phyloP scores from a whole-genome alignment of 2,797 vertebrate species.

The Coendou prehensilis region DNA sequence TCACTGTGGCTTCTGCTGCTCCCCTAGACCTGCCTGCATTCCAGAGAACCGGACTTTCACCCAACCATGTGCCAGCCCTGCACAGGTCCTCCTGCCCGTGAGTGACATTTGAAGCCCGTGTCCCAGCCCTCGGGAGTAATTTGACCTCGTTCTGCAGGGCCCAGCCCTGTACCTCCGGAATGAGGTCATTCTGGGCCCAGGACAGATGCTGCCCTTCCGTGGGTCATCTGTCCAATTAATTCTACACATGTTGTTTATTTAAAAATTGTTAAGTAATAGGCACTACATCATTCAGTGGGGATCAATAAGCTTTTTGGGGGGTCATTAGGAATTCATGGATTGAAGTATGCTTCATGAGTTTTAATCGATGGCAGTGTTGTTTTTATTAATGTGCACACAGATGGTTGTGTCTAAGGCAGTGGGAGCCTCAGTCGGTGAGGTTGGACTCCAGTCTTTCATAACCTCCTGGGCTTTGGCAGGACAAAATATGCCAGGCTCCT shows the following conservation, averaged over 20 bases:
- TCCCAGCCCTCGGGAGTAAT: not conserved
- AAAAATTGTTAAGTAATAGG: not conserved
- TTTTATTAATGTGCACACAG: not conserved
- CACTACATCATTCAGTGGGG: not conserved
- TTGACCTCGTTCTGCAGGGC: not conserved
- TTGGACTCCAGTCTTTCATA: not conserved
- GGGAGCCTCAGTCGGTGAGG: not conserved
- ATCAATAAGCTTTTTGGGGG: not conserved
- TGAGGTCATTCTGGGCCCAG: accelerated
- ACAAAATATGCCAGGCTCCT: accelerated
- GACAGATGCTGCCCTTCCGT: not conserved
- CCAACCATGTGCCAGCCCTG: accelerated
- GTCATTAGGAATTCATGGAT: not conserved
- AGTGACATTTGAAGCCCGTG: not conserved
- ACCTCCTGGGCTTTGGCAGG: not conserved
- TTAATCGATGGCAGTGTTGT: not conserved
- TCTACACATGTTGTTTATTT: not conserved
- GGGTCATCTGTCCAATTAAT: not conserved
- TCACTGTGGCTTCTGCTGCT: not conserved
- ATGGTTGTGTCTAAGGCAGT: not conserved
- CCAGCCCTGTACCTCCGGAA: not conserved
- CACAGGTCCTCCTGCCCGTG: not conserved
- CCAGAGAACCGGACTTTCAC: accelerated
- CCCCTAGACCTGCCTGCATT: not conserved
- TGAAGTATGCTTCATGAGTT: not conserved